A percentile compares a stretch with the other conserved stretches of the same genome.
These are phyloP conservation scores for Hypsibius dujardini DNA, from an alignment of 1,140 invertebrate species.

Conservation along the genomic window DNA sequence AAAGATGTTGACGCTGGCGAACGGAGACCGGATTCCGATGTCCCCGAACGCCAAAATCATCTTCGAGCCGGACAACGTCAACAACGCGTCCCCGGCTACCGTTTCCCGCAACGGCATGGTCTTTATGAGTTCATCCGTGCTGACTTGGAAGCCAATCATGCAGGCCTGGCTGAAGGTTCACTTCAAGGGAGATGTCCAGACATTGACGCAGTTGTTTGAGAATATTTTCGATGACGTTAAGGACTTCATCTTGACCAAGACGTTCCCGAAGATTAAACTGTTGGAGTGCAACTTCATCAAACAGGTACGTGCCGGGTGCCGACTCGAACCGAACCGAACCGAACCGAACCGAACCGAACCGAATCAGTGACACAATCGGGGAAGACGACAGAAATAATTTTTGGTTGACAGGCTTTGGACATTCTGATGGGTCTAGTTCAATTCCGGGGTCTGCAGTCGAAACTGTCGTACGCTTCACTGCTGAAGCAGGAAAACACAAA, in stretches of 20 bases:
- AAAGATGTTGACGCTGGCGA: constrained; percentile 64
- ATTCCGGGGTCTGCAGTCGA: constrained; percentile 5
- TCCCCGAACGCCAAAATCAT: constrained; percentile 79
- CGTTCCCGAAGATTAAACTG: constrained; percentile 62
- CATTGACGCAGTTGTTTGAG: constrained; percentile 59
- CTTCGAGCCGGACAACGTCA: constrained; percentile 88
- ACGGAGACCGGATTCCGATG: constrained; percentile 81
- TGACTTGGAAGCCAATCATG: constrained; percentile 69
- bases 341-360: too few relatives aligned
- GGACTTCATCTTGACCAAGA: constrained; percentile 62
- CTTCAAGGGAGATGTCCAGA: constrained; percentile 44
- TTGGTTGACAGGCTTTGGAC: constrained; percentile 19
- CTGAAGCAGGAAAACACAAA: background rate
- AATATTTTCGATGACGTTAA: constrained; percentile 58
- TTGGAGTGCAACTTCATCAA: constrained; percentile 73
- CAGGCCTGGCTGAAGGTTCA: constrained; percentile 64
- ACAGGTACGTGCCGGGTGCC: constrained; percentile 33
- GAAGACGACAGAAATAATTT: constrained; percentile 21
- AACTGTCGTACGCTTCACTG: constrained; percentile 3
- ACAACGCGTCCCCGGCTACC: constrained; percentile 85
- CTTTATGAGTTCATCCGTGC: constrained; percentile 85
- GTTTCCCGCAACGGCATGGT: constrained; percentile 92
- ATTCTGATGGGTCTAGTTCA: constrained; percentile 5
- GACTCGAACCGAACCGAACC: too few relatives aligned
- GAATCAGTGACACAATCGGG: too few relatives aligned